Conservation (phyloP, 2,888 invertebrate species). For the Ormia ochracea region DNA sequence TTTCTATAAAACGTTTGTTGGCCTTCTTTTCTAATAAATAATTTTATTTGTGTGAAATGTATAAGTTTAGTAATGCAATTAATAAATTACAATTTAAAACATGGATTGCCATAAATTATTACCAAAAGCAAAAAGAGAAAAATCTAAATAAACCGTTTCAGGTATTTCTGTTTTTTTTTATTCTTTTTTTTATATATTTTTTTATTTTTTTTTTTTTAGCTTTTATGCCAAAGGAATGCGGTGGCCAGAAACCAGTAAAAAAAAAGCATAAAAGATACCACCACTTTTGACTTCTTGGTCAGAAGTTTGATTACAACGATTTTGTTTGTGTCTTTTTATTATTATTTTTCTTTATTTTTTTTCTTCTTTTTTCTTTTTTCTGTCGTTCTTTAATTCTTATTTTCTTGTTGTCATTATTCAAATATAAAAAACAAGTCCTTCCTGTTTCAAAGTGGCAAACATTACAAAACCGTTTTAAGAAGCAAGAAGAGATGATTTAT, state of each 20-base stretch:
- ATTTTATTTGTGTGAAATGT: background rate
- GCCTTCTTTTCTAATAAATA: too few species aligned
- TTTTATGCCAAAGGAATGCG: conserved; percentile 9
- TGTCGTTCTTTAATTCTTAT: too few species aligned
- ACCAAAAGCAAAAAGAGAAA: background rate
- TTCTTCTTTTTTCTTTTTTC: too few species aligned
- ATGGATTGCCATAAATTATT: conserved; percentile 18
- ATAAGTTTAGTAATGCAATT: background rate
- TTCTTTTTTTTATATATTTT: too few species aligned
- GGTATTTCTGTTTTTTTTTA: background rate
- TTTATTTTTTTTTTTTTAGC: too few species aligned
- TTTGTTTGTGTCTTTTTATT: background rate
- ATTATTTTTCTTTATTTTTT: too few species aligned
- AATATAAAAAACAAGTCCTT: conserved; percentile 56
- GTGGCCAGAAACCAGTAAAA: background rate
- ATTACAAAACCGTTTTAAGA: background rate
- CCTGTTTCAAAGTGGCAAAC: conserved; percentile 44
- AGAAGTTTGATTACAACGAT: background rate
- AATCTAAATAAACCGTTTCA: conserved; percentile 20
- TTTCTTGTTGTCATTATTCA: conserved; percentile 25
- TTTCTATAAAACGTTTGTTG: too few species aligned
- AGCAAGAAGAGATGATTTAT: background rate
- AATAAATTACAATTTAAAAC: conserved; percentile 14
- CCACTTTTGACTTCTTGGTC: background rate
- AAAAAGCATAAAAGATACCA: background rate